These are phyloP conservation scores for Diabrotica virgifera DNA, from an alignment of 1,140 invertebrate genomes.

Conservation along the genomic window DNA sequence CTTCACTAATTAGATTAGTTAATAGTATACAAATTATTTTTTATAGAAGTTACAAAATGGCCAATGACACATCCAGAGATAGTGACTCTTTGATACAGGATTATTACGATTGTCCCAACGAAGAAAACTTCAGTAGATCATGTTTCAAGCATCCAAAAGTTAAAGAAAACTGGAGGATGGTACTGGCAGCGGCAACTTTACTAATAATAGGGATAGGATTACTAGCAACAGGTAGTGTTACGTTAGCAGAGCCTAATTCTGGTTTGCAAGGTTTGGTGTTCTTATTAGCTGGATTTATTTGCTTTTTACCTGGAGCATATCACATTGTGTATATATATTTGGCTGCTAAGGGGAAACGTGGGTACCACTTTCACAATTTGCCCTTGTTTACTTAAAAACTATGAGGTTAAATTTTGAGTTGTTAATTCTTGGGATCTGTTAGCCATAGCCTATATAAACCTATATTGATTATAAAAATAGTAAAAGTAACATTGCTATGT, in stretches of 20 bases:
- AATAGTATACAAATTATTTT: not conserved
- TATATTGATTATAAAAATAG: too few species aligned
- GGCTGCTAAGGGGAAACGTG: constrained; percentile 73
- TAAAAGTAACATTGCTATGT: too few species aligned
- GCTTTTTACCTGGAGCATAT: constrained; percentile 77
- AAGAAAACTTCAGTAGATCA: constrained; percentile 58
- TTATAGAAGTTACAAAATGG: constrained; percentile 63
- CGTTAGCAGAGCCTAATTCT: constrained; percentile 64
- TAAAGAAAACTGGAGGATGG: constrained; percentile 80
- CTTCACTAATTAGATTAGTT: not conserved
- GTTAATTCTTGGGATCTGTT: too few species aligned
- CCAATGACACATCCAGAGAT: constrained; percentile 69
- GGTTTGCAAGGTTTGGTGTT: constrained; percentile 76
- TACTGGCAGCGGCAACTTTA: constrained; percentile 72
- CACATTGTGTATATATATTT: constrained; percentile 81
- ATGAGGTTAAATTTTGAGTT: too few species aligned
- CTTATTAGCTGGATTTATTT: constrained; percentile 76
- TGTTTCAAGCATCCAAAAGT: constrained; percentile 83
- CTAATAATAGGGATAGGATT: constrained; percentile 74
- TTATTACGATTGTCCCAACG: constrained; percentile 58
- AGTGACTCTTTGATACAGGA: constrained; percentile 79
- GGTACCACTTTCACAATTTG: constrained; percentile 80
- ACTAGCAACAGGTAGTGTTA: constrained; percentile 69
- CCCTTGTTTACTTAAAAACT: constrained; percentile 67
- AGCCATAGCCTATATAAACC: too few species aligned